These are phyloP conservation scores for Characodon lateralis DNA, from an alignment of 2,797 vertebrate species.

Conservation along the genomic window DNA sequence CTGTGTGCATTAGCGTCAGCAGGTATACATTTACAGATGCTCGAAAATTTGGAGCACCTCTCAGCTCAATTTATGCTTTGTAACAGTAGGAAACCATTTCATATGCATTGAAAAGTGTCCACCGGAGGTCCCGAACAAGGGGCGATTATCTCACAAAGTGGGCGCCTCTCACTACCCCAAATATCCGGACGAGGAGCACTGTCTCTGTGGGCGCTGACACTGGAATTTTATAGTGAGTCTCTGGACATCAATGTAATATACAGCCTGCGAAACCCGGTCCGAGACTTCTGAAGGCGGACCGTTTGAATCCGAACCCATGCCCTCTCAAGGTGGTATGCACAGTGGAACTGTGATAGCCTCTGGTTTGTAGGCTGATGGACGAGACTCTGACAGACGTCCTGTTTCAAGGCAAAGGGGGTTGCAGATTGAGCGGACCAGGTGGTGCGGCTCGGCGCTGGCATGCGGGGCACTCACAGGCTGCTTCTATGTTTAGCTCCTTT, in stretches of 20 bases:
- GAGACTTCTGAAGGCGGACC: conserved; percentile 49
- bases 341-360: conserved; percentile 48
- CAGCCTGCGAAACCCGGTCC: conserved; percentile 38
- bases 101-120: conserved; percentile 65
- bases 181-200: conserved; percentile 52
- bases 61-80: conserved; percentile 28
- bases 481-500: conserved; percentile 80
- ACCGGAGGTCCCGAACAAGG: conserved; percentile 38
- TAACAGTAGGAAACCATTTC: conserved; percentile 59
- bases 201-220: conserved; percentile 42
- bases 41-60: conserved; percentile 23
- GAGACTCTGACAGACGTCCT: conserved; percentile 72
- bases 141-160: conserved; percentile 34
- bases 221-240: conserved; percentile 36
- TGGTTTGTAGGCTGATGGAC: conserved; percentile 70
- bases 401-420: conserved; percentile 32
- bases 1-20: conserved; percentile 20
- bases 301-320: conserved; percentile 45
- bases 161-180: not conserved
- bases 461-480: conserved; percentile 65
- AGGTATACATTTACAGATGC: conserved; percentile 22
- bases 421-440: conserved; percentile 81
- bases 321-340: conserved; percentile 50
- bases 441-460: conserved; percentile 68
- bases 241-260: conserved; percentile 54